Evolutionary conservation across 2,888 invertebrate genomes (phyloP).

Genomic region (Siphlonurus alternatus): DNA sequence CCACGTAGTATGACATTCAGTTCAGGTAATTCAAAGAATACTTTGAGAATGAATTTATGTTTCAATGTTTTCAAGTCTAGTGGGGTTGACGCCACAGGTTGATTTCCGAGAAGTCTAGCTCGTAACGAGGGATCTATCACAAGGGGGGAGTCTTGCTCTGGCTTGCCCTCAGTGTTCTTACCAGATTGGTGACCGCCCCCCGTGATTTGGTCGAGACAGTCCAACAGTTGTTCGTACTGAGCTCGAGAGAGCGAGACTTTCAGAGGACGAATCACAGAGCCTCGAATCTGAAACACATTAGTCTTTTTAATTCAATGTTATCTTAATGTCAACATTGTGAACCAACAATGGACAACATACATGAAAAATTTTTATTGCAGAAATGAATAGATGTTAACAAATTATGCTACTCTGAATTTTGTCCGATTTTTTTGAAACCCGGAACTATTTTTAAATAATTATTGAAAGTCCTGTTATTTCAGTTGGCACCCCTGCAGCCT

Average conservation of each 20-base stretch:
- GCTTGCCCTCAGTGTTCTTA: constrained; percentile 13
- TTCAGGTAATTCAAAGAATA: constrained; percentile 54
- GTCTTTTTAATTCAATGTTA: constrained; percentile 15
- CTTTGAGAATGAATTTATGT: constrained; percentile 19
- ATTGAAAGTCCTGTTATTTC: no score
- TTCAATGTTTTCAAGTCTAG: constrained; percentile 23
- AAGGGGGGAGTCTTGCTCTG: constrained; percentile 29
- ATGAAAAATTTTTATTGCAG: no score
- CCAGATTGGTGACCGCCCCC: not conserved
- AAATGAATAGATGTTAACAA: no score
- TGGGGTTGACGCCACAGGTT: not conserved
- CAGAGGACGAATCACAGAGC: constrained; percentile 65
- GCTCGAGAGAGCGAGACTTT: constrained; percentile 70
- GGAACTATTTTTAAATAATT: no score
- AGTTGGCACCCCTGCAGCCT: no score
- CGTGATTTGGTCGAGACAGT: constrained; percentile 34
- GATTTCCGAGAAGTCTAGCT: constrained; percentile 32
- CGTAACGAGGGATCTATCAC: constrained; percentile 36
- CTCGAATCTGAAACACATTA: constrained; percentile 49
- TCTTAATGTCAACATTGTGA: constrained; percentile 8
- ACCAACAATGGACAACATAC: no score
- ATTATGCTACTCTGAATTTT: constrained; percentile 4
- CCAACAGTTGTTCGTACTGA: constrained; percentile 80
- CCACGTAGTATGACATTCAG: constrained; percentile 61
- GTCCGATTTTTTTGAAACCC: no score